These are phyloP conservation scores for Mareca strepera DNA, from an alignment of 2,797 vertebrate species.

Conservation along the genomic window DNA sequence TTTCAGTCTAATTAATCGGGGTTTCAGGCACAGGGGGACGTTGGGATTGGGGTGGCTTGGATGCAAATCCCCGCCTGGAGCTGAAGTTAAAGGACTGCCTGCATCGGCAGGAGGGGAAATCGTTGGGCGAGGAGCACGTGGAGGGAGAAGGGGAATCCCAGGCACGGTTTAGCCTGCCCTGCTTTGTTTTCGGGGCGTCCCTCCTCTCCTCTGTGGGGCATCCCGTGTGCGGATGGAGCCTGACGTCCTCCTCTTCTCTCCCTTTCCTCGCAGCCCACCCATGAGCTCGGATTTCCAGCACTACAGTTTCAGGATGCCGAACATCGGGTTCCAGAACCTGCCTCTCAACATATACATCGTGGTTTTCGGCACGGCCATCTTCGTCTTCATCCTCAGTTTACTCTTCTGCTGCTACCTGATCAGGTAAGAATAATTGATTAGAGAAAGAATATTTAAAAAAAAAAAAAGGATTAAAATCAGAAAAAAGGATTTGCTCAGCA, in stretches of 20 bases:
- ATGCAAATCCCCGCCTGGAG: accelerated
- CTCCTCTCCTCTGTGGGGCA: not conserved
- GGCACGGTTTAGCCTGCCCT: not conserved
- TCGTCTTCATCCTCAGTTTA: conserved; percentile 99
- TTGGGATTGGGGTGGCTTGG: not conserved
- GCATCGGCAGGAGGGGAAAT: not conserved
- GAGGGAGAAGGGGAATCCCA: not conserved
- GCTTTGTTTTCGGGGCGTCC: not conserved
- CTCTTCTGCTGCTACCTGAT: conserved; percentile 99
- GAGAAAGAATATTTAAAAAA: too few relatives aligned
- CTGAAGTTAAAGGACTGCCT: not conserved
- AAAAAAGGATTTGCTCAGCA: not conserved
- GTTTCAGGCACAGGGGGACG: not conserved
- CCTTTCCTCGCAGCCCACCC: conserved; percentile 83
- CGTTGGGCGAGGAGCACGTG: not conserved
- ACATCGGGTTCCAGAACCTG: conserved; percentile 99
- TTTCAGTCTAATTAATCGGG: not conserved
- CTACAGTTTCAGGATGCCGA: conserved; percentile 99
- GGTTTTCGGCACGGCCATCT: conserved; percentile 98
- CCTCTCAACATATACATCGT: conserved; percentile 99
- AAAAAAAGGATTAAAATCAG: too few relatives aligned
- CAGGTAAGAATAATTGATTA: conserved; percentile 82
- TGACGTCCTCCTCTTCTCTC: not conserved
- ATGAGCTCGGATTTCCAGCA: conserved; percentile 97
- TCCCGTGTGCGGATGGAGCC: not conserved